phyloP scores from a whole-genome alignment of 2,797 vertebrate genomes.

The Notamacropus eugenii region DNA sequence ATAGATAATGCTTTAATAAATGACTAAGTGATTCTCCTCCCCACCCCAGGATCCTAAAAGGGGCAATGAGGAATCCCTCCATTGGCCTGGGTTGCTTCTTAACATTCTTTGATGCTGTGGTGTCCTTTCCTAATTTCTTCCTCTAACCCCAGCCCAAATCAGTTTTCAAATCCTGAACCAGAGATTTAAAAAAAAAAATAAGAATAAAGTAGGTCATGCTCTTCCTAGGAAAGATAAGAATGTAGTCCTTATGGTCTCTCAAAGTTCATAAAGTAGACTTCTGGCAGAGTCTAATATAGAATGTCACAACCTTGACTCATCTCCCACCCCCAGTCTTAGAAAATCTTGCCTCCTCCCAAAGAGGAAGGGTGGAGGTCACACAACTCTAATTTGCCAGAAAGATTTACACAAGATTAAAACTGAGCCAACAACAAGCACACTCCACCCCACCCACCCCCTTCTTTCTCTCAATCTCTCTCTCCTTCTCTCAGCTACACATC shows the following conservation, averaged over 20 bases:
- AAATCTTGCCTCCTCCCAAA: slow-evolving; percentile 44
- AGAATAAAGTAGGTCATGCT: neutral
- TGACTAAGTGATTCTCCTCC: neutral
- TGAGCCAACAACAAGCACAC: neutral
- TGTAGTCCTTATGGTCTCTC: slow-evolving; percentile 31
- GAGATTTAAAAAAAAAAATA: neutral
- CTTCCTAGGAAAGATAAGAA: neutral
- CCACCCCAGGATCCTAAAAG: neutral
- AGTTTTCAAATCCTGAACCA: neutral
- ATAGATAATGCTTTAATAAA: neutral
- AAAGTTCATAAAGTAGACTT: slow-evolving; percentile 39
- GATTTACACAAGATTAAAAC: neutral
- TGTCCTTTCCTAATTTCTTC: neutral
- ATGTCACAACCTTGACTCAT: slow-evolving; percentile 38
- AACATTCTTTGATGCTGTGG: neutral
- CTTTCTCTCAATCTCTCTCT: neutral
- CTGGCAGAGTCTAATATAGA: neutral
- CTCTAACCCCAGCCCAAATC: neutral
- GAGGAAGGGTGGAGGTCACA: slow-evolving; percentile 1
- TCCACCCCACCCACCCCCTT: neutral
- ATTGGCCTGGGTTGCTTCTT: neutral
- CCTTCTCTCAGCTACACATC: neutral
- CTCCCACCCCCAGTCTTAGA: slow-evolving; percentile 9
- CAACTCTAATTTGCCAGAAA: neutral
- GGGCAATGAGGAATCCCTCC: neutral